A percentile compares a stretch with the other conserved stretches of the same genome.
These are phyloP conservation scores for Osmoderma eremita DNA, from an alignment of 2,888 invertebrate genomes.

Conservation along the genomic window DNA sequence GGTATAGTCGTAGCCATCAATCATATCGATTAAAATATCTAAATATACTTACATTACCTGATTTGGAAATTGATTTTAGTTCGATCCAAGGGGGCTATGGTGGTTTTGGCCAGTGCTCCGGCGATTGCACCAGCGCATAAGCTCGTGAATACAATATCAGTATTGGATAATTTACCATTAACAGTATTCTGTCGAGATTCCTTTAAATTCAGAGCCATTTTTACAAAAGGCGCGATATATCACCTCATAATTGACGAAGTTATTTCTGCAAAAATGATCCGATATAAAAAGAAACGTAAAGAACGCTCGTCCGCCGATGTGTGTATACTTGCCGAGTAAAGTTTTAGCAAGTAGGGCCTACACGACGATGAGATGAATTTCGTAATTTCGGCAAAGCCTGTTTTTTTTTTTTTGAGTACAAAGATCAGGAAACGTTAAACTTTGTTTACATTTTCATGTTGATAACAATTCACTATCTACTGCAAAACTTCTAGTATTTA, in stretches of 20 bases:
- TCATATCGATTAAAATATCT: conserved; percentile 20
- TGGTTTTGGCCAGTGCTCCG: conserved; percentile 94
- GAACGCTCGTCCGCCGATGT: background rate
- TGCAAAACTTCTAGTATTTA: background rate
- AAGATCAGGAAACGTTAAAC: conserved; percentile 45
- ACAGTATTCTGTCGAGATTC: conserved; percentile 34
- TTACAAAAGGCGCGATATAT: conserved; percentile 45
- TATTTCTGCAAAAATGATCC: conserved; percentile 21
- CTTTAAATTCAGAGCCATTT: conserved; percentile 47
- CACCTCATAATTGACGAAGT: conserved; percentile 49
- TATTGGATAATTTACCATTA: conserved; percentile 61
- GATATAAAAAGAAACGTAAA: background rate
- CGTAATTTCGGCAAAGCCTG: background rate
- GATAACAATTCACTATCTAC: conserved; percentile 34
- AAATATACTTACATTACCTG: conserved; percentile 65
- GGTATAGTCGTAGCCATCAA: background rate
- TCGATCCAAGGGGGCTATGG: conserved; percentile 95
- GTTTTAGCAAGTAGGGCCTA: too few relatives aligned
- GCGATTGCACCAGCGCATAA: conserved; percentile 92
- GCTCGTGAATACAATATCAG: conserved; percentile 79
- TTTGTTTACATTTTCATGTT: conserved; percentile 32
- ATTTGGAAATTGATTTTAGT: conserved; percentile 99
- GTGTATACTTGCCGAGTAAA: too few relatives aligned
- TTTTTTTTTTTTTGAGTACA: conserved; percentile 41
- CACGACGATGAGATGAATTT: too few relatives aligned